Conservation (phyloP, 2,113 vertebrate genomes). For the Colaptes auratus region DNA sequence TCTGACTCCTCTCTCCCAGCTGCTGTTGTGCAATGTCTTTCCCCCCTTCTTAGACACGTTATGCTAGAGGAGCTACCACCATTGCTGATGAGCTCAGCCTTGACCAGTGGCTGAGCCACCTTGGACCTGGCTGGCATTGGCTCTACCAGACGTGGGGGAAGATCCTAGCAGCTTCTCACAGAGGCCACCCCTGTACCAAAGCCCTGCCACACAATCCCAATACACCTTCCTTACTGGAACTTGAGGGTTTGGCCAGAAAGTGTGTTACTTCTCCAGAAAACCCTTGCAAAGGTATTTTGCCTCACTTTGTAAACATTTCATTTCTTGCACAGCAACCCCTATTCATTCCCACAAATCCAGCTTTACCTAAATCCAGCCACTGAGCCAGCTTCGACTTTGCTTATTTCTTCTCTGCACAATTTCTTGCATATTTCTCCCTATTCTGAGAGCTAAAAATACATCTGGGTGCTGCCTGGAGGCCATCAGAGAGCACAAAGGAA, state of each 20-base stretch:
- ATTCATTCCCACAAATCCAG: neutral
- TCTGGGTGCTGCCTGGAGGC: constrained; percentile 41
- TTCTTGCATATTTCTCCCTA: constrained; percentile 18
- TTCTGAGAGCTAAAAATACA: constrained; percentile 41
- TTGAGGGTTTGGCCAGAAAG: neutral
- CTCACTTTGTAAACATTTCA: constrained; percentile 20
- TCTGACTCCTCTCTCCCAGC: too few relatives aligned
- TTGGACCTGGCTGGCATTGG: neutral
- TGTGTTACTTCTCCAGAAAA: neutral
- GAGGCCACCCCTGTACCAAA: neutral
- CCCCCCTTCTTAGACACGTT: neutral
- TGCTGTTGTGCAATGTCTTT: neutral
- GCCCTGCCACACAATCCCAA: neutral
- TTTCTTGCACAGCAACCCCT: neutral
- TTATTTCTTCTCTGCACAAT: constrained; percentile 21
- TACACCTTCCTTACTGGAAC: neutral
- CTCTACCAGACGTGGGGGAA: neutral
- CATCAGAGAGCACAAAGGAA: neutral
- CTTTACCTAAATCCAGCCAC: neutral
- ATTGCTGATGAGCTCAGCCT: neutral
- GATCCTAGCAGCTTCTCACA: neutral
- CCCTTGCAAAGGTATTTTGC: neutral
- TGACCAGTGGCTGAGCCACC: neutral
- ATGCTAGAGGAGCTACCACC: neutral
- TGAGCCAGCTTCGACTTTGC: constrained; percentile 10